Evolutionary conservation across 2,888 invertebrate genomes (phyloP).

Genomic region (Scaptomyza flava): DNA sequence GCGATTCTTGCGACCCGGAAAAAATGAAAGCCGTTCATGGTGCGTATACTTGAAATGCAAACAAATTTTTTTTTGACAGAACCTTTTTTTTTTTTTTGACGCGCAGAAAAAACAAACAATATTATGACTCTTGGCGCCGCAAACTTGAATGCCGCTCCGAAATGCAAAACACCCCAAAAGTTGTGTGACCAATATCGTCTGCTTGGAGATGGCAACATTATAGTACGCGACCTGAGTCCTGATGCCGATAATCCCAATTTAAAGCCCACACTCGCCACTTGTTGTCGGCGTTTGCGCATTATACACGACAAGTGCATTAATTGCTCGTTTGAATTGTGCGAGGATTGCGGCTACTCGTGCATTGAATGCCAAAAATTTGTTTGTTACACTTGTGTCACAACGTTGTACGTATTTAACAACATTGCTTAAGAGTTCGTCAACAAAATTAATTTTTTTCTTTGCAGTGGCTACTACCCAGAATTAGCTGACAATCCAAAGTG

Average conservation of each 20-base stretch:
- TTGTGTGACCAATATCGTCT: conserved; percentile 61
- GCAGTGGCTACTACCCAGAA: conserved; percentile 64
- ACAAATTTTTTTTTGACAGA: not conserved
- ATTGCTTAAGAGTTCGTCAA: not conserved
- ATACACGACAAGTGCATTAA: conserved; percentile 68
- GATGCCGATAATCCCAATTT: conserved; percentile 54
- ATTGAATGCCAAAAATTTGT: conserved; percentile 70
- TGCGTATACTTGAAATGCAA: conserved; percentile 34
- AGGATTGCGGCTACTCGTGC: conserved; percentile 80
- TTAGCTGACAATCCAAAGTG: conserved; percentile 70
- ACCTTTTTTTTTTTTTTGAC: not conserved
- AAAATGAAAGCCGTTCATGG: conserved; percentile 78
- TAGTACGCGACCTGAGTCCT: conserved; percentile 56
- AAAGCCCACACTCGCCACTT: conserved; percentile 48
- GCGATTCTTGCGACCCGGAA: conserved; percentile 54
- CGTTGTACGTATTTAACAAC: conserved; percentile 69
- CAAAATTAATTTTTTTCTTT: conserved; percentile 8
- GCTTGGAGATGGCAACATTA: conserved; percentile 70
- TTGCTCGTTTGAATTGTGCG: conserved; percentile 72
- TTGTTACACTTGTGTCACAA: conserved; percentile 72
- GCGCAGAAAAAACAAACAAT: conserved; percentile 70
- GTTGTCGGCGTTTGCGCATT: conserved; percentile 62
- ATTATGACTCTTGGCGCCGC: conserved; percentile 70
- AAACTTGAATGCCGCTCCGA: not conserved
- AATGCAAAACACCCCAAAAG: conserved; percentile 4